phyloP scores from a whole-genome alignment of 2,888 invertebrate genomes.

The Eledone cirrhosa region DNA sequence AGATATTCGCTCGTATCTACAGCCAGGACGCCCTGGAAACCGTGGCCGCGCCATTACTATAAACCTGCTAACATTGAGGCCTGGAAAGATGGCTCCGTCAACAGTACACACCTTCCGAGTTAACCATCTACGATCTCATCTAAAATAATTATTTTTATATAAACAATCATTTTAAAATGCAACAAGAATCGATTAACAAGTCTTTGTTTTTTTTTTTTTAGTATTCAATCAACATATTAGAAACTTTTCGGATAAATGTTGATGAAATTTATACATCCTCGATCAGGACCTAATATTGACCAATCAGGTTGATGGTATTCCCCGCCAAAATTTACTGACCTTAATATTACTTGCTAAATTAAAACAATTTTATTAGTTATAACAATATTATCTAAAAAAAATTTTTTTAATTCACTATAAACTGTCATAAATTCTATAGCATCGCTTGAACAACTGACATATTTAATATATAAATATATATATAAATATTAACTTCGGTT shows the following conservation, averaged over 20 bases:
- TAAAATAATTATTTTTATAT: too few relatives aligned
- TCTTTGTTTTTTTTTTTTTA: too few relatives aligned
- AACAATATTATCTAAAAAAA: too few relatives aligned
- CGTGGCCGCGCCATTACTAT: slow-evolving; percentile 64
- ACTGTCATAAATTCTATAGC: too few relatives aligned
- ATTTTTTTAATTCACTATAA: too few relatives aligned
- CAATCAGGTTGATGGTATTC: slow-evolving; percentile 40
- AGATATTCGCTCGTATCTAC: slow-evolving; percentile 60
- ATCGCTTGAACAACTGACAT: too few relatives aligned
- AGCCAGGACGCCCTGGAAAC: slow-evolving; percentile 66
- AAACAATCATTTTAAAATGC: too few relatives aligned
- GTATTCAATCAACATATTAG: not conserved
- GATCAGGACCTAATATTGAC: slow-evolving; percentile 39
- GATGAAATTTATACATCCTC: slow-evolving; percentile 36
- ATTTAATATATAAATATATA: too few relatives aligned
- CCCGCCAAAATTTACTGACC: slow-evolving; percentile 43
- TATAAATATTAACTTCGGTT: too few relatives aligned
- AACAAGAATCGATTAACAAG: too few relatives aligned
- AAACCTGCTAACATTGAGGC: slow-evolving; percentile 21
- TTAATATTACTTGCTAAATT: not conserved
- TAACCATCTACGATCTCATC: not conserved
- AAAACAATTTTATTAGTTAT: too few relatives aligned
- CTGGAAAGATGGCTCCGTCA: slow-evolving; percentile 24
- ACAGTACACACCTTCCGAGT: slow-evolving; percentile 3
- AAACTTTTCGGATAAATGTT: not conserved